A percentile compares a stretch with the other conserved stretches of the same genome.
These are phyloP conservation scores for Stegophylla sp. DNA, from an alignment of 2,888 invertebrate genomes.

Conservation along the genomic window DNA sequence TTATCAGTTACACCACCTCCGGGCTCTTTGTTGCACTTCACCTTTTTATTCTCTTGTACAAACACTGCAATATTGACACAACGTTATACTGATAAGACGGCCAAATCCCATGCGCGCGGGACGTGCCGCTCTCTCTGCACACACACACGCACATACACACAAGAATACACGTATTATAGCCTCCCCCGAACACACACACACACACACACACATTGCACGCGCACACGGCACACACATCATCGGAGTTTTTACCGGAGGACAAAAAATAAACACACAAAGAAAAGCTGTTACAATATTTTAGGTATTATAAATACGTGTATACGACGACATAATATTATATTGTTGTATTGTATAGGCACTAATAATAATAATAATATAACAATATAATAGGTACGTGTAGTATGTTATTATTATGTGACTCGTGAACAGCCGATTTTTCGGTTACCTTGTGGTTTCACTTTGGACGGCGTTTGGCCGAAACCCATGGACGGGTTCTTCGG, in stretches of 20 bases:
- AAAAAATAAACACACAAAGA: constrained; percentile 8
- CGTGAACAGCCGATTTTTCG: not conserved
- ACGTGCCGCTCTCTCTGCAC: constrained; percentile 8
- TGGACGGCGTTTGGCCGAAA: constrained; percentile 57
- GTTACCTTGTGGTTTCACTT: constrained; percentile 58
- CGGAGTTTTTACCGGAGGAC: not conserved
- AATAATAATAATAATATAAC: too few relatives aligned
- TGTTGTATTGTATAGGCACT: not conserved
- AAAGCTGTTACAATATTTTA: constrained; percentile 1
- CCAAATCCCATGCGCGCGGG: constrained; percentile 46
- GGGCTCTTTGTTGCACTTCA: constrained; percentile 43
- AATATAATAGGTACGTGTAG: too few relatives aligned
- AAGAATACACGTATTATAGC: not conserved
- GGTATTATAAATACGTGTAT: not conserved
- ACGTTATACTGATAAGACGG: constrained; percentile 50
- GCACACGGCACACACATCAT: too few relatives aligned
- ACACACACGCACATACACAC: not conserved
- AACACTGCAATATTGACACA: constrained; percentile 56
- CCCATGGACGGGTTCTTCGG: constrained; percentile 63
- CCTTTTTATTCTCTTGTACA: constrained; percentile 36
- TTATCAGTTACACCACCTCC: constrained; percentile 46
- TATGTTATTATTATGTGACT: not conserved
- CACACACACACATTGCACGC: not conserved
- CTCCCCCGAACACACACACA: constrained; percentile 32
- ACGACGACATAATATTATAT: constrained; percentile 29